Evolutionary conservation across 2,888 invertebrate genomes (phyloP), one percentile per base, ranked within the genome.

Genomic region (Hydrotaea diabolus): DNA sequence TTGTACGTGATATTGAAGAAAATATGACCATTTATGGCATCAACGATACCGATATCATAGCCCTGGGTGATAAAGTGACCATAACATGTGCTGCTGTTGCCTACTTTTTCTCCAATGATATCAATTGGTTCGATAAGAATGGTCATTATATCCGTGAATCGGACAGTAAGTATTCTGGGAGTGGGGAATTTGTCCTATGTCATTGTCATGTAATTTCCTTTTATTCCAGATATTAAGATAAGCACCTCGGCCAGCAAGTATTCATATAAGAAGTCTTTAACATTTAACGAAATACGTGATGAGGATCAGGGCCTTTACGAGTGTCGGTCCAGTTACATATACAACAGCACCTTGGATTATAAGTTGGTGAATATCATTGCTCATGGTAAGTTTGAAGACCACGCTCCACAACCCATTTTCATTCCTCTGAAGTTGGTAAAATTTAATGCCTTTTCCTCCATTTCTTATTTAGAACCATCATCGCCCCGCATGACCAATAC

Each of bases 1-100:
- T 92, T 0, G 87, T 93, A 23, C 91, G 92, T 13, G 91, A 92
- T 80, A 89, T 92, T 19, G 86, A 89, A 4, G 89, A 90, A 31
- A 90, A 91, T 23, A 93, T 94, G 87, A 90, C 92, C 11, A 91
- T 94, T 7, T 92, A 92, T 82, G 92, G 92, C 0, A 87, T 93
- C 0, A 92, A 93, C 62, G 90, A 89, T 36, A 84, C 88, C 19
- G 90, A 90, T 0, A 91, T 92, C 39, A 92, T 93, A 49, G 93
- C 94, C 0, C 92, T 93, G 39, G 94, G 94, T 0, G 95, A 95
- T 85, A 88, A 93, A 77, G 88, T 95, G 0, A 91, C 90, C 17
- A 86, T 95, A 7, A 93, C 91, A 5, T 96, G 96, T 89, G 94
- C 93, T 2, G 94, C 94, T 0, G 93, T 94, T 0, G 92, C 93